Conservation (phyloP, 2,888 invertebrate genomes). For the Zhengitettix transpicula region DNA sequence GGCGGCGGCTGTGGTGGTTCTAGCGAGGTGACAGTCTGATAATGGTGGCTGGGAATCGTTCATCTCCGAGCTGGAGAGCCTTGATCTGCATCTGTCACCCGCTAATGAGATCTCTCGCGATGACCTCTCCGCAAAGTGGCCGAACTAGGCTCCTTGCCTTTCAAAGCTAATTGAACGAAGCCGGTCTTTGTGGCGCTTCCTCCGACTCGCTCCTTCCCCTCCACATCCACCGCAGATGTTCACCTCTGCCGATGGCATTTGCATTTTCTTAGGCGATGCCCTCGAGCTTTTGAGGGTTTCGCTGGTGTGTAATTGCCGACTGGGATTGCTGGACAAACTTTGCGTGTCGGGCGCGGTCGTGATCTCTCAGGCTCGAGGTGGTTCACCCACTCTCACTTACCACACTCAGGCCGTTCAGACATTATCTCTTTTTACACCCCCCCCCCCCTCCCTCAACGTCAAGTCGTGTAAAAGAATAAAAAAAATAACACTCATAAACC, state of each 20-base stretch:
- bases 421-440: too few species aligned
- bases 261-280: not conserved
- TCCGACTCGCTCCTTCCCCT: not conserved
- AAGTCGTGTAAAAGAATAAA: too few species aligned
- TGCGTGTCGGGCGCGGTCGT: too few species aligned
- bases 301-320: too few species aligned
- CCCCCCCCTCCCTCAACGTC: too few species aligned
- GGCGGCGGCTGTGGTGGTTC: constrained; percentile 6
- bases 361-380: too few species aligned
- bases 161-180: not conserved
- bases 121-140: not conserved
- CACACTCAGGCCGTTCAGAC: too few species aligned
- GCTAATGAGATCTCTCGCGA: constrained; percentile 9
- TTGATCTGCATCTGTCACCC: constrained; percentile 11
- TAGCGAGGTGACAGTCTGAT: not conserved
- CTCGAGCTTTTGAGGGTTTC: not conserved
- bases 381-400: too few species aligned
- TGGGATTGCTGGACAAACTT: too few species aligned
- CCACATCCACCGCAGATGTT: not conserved
- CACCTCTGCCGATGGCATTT: not conserved
- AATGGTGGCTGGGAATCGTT: constrained; percentile 2
- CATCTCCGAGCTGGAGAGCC: constrained; percentile 4
- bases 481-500: too few species aligned
- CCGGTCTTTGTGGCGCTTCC: not conserved
- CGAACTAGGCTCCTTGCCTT: not conserved